Evolutionary conservation across 2,888 invertebrate species (phyloP).

Genomic region (Macrosoma leucophasiata): DNA sequence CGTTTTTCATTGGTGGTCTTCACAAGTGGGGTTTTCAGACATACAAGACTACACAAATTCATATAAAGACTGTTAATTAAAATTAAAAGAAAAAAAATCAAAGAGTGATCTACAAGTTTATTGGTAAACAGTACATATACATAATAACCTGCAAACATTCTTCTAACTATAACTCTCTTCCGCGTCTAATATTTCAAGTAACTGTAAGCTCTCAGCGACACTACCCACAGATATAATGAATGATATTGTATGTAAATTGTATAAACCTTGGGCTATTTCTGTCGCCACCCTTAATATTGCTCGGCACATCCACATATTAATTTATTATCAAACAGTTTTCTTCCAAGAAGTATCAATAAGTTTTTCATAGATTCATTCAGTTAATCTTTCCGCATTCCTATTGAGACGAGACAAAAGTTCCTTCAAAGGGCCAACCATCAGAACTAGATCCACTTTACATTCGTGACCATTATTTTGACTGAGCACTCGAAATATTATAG

Average conservation of each 20-base stretch:
- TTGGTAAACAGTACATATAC: no score
- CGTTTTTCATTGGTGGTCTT: no score
- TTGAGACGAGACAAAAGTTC: conserved; percentile 43
- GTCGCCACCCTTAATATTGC: conserved; percentile 51
- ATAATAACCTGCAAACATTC: no score
- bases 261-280: conserved; percentile 48
- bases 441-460: conserved; percentile 59
- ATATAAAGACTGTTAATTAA: no score
- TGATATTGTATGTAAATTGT: conserved; percentile 51
- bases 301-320: conserved; percentile 60
- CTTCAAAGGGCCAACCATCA: conserved; percentile 51
- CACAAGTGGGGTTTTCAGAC: no score
- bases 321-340: conserved; percentile 4
- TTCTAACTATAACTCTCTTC: no score
- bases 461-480: conserved; percentile 54
- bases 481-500: conserved; percentile 54
- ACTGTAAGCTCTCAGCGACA: conserved; percentile 47
- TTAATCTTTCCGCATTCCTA: conserved; percentile 4
- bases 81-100: no score
- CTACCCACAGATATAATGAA: conserved; percentile 57
- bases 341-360: background rate
- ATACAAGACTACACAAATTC: no score
- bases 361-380: conserved; percentile 6
- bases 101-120: no score
- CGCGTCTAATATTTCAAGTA: conserved; percentile 58